Evolutionary conservation across 2,797 vertebrate genomes (phyloP).

Genomic region (Periparus ater): DNA sequence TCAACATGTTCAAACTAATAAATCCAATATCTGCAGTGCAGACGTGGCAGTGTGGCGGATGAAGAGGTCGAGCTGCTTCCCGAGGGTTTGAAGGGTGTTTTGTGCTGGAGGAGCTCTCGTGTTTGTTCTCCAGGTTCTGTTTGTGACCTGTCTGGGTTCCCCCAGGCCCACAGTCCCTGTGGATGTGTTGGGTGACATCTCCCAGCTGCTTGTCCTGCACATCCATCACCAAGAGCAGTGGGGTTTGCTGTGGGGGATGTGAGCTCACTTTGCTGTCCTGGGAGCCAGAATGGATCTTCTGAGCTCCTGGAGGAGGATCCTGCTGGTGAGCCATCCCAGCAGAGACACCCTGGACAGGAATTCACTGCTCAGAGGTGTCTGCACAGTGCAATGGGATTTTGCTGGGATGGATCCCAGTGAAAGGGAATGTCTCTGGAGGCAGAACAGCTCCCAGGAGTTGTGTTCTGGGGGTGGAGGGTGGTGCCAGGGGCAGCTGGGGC

Average conservation of each 20-base stretch:
- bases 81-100: not conserved
- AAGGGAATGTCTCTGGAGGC: not conserved
- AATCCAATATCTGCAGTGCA: not conserved
- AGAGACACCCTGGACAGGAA: not conserved
- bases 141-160: rapidly evolving
- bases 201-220: not conserved
- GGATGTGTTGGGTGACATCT: rapidly evolving
- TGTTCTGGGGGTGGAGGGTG: not conserved
- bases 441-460: rapidly evolving
- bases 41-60: rapidly evolving
- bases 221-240: not conserved
- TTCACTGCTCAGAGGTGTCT: not conserved
- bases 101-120: not conserved
- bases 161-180: not conserved
- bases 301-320: not conserved
- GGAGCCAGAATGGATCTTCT: rapidly evolving
- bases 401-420: not conserved
- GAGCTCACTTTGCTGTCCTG: not conserved
- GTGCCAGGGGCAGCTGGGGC: not conserved
- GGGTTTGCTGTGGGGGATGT: not conserved
- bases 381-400: not conserved
- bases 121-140: not conserved
- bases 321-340: not conserved
- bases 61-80: not conserved
- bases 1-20: not conserved